Base-by-base conservation (phyloP, 2,888 invertebrate species). In the Chouioia cunea region DNA sequence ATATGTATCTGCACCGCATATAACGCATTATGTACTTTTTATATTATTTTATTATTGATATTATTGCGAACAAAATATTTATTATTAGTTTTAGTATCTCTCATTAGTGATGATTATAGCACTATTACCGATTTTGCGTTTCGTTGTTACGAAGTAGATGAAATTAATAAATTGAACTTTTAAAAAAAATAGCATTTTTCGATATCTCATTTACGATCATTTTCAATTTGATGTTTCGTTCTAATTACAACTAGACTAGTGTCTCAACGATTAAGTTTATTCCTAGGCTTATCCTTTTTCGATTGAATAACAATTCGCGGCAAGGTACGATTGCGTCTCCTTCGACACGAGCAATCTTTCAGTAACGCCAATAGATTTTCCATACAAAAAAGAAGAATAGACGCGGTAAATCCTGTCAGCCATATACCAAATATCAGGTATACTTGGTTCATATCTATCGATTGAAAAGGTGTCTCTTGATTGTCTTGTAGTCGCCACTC, bases 11-110 rank as follows among this genome's bases (percentile, higher is more conserved):
- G 65, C 67, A 67, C 67, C 36, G 52, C 58, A 73, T 73, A 44
- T 71, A 71, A 57, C 36, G 62, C 62, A 65, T 68, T 71, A 56
- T 71, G 68, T 68, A 73, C 70, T 65, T 73, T 71, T 70, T 70
- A 71, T 65, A 70, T 73, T 68, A 73, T 71, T 70, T 70, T 71
- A 73, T 71, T 57, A 73, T 71, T 73, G 65, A 70, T 69, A 73
- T 70, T 67, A 70, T 65, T 58, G 53, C 67, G 68, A 71, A 73
- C 67, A 71, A 73, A 36, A 71, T 73, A 73, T 73, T 73, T 73
- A 71, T 73, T 73, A 69, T 73, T 68, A 73, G 63, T 71, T 73
- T 4, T 64, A 64, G 47, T 66, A 50, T 36, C 16, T 66, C 58
- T 66, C 58, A 63, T 66, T 66, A 70, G 60, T 47, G 54, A 72